Evolutionary conservation across 2,888 invertebrate species (phyloP), one percentile per base, ranked within the genome.

Genomic region (Xestia ashworthii): DNA sequence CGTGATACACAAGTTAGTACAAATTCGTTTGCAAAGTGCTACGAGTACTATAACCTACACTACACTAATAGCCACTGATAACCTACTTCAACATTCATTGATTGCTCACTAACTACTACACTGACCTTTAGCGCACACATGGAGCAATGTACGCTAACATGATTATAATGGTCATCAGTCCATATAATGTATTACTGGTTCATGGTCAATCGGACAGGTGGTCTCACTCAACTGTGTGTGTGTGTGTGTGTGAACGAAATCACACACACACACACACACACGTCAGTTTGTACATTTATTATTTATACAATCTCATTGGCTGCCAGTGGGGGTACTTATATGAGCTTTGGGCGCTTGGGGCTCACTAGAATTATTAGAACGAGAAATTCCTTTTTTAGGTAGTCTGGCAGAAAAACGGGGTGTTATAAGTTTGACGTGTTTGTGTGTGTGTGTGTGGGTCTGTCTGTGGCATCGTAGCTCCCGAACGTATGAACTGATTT

Each of bases 161-260:
- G 82, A 78, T 84, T 82, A 82, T 75, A 44, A 73, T 71, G 67
- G 69, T 48, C 78, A 81, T 85, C 76, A 73, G 14, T 78, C 70
- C 72, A 78, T n/a, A n/a, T 83, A 76, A 78, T 78, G 48, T 65
- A 71, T 74, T 53, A 64, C 55, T 62, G 55, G 81, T 81, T 84
- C 83, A 84, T 25, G 85, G 85, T 9, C 83, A 78, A 71, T 74
- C 71, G 32, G 75, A 84, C 83, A 82, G 81, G 83, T 84, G 85
- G 82, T 71, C 72, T 69, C 44, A 53, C n/a, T 66, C 19, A 78
- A n/a, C n/a, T n/a, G n/a, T n/a, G n/a, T n/a, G n/a, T n/a, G n/a
- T n/a, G n/a, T n/a, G n/a, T n/a, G n/a, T n/a, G n/a, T n/a, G n/a
- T n/a, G n/a, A n/a, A n/a, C n/a, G n/a, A n/a, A n/a, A n/a, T n/a